These are phyloP conservation scores for Corythaixoides concolor DNA, from an alignment of 2,113 vertebrate species.

Conservation along the genomic window DNA sequence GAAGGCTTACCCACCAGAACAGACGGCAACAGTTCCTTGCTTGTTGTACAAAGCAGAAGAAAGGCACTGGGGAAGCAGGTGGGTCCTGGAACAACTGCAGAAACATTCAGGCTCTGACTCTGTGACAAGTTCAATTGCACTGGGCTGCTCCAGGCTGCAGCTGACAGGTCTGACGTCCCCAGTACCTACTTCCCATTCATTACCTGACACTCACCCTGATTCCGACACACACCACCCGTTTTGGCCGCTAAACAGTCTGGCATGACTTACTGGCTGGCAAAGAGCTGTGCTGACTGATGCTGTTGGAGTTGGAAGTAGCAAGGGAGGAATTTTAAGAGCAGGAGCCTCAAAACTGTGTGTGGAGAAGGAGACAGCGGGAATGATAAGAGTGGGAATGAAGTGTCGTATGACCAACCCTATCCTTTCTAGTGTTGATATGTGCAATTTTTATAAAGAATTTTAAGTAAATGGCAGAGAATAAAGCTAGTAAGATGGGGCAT, in stretches of 20 bases:
- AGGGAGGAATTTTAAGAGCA: neutral
- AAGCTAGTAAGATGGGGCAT: neutral
- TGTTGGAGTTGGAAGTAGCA: neutral
- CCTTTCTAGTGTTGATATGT: neutral
- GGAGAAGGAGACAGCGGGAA: neutral
- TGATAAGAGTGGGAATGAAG: neutral
- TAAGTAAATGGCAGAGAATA: neutral
- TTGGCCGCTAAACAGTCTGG: neutral
- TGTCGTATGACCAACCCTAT: fast-evolving
- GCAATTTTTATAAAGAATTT: neutral
- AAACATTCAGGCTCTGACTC: neutral
- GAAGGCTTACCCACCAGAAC: neutral
- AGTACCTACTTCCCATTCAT: neutral
- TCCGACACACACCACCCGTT: neutral
- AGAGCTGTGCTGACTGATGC: neutral
- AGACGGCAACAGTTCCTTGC: fast-evolving
- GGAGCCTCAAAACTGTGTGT: neutral
- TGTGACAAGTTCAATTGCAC: neutral
- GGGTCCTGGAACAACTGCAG: neutral
- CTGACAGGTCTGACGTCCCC: neutral
- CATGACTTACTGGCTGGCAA: neutral
- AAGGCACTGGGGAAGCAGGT: neutral
- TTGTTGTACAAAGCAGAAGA: neutral
- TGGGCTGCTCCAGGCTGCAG: neutral
- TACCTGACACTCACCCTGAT: fast-evolving